Evolutionary conservation across 2,888 invertebrate species (phyloP), one percentile per base, ranked within the genome.

Genomic region (Yponomeuta malinellus): DNA sequence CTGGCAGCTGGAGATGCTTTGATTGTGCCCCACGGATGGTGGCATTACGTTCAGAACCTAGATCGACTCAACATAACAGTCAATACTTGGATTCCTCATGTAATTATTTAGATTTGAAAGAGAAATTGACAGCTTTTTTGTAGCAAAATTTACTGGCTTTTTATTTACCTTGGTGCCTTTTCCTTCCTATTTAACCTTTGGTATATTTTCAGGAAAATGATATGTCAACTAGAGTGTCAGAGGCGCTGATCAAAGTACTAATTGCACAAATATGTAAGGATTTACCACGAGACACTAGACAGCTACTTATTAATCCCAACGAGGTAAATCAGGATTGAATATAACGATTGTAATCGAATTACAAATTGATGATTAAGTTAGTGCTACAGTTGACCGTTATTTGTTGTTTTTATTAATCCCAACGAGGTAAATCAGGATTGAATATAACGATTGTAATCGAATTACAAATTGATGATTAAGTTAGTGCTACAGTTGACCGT

Each of bases 11-110:
- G 98, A 0, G 97, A 99, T 86, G 96, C 97, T 0, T 89, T 99
- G 59, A 94, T 96, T 78, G 96, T 99, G 9, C 99, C 99, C 0
- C 94, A 94, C 73, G 96, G 96, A 73, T 99, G 99, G 98, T 99
- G 99, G 99, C 99, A 99, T 90, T 98, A 96, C 89, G 99, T 98
- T 0, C 97, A 97, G 86, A 98, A 98, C 82, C 86, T 95, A 52
- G 96, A 97, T 91, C 90, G 93, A 4, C 83, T 92, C 63, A 93
- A 95, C 69, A 93, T 95, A 52, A 90, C 94, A 71, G 87, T 95
- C 8, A 95, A 95, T 79, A 89, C 92, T 63, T 95, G 95, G 95
- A 84, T 98, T 74, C 96, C 97, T 68, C 86, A 96, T 86, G 96
- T 95, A 89, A 84, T 87, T 83, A 71, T 29, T 15, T 68, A 15